These are phyloP conservation scores for Micropoecilia bifurca DNA, from an alignment of 2,797 vertebrate species.

Conservation along the genomic window DNA sequence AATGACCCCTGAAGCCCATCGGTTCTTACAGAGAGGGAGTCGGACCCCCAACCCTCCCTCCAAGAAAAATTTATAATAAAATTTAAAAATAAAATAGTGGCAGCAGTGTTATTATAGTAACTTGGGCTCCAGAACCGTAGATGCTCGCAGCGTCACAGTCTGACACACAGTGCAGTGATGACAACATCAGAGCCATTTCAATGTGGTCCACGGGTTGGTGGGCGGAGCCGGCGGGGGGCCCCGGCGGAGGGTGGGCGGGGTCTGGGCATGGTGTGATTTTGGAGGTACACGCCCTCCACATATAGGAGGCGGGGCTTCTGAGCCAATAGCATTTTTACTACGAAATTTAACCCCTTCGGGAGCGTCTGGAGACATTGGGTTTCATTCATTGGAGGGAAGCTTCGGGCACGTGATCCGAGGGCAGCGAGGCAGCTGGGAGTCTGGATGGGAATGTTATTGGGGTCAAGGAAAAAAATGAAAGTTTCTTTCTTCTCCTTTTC, in stretches of 20 bases:
- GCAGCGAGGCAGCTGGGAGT: background rate
- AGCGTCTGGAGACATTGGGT: background rate
- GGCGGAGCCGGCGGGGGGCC: conserved; percentile 59
- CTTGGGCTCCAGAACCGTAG: background rate
- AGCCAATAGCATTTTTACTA: conserved; percentile 43
- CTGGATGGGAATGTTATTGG: background rate
- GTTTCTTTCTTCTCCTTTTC: background rate
- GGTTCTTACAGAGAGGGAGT: background rate
- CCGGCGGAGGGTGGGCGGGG: conserved; percentile 42
- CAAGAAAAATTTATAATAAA: too few relatives aligned
- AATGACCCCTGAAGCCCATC: background rate
- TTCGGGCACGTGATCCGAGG: background rate
- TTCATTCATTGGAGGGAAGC: background rate
- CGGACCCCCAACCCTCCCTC: background rate
- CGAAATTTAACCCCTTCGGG: conserved; percentile 60
- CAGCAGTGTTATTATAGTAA: background rate
- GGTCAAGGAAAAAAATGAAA: background rate
- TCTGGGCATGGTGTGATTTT: conserved; percentile 82
- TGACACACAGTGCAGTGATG: conserved; percentile 56
- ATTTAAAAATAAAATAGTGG: too few relatives aligned
- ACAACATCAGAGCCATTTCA: conserved; percentile 78
- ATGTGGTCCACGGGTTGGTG: conserved; percentile 57
- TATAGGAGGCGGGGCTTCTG: conserved; percentile 58
- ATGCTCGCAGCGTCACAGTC: conserved; percentile 28
- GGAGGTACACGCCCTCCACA: conserved; percentile 56